Evolutionary conservation across 2,888 invertebrate genomes (phyloP), one percentile per base, ranked within the genome.

Genomic region (Lycocerus yunnanus): DNA sequence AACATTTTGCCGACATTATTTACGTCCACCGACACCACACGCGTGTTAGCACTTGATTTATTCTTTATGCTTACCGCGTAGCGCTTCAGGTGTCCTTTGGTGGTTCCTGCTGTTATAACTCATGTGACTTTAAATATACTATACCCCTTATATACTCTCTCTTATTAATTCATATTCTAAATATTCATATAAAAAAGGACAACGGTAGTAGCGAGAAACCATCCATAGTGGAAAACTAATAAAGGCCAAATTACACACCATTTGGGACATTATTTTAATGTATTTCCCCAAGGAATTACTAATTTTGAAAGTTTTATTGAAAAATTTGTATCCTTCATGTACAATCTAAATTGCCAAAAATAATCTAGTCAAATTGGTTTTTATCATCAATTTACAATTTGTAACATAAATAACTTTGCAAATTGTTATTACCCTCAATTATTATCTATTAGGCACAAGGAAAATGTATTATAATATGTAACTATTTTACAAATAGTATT

Each of bases 181-280:
- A 72, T 75, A 72, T 66, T 72, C 68, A 65, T 59, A 65, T 68
- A 73, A 75, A 74, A 68, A 73, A 73, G 75, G 75, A 75, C 43
- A 67, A 73, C 24, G 58, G 63, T 72, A 68, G 67, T 68, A 67
- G 70, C 70, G 68, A 70, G 67, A 72, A 70, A 72, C 72, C 63
- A 75, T 24, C 63, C 68, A 69, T 75, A 65, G 72, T 72, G 68
- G 75, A 68, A 75, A 75, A 75, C 75, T 75, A 75, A 75, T 75
- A 75, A 75, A 75, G 75, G 75, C 75, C 73, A 75, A 75, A 75
- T 75, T 75, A 75, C 75, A 75, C 75, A 75, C 75, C 75, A 75
- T 75, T 75, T 75, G 75, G 75, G 73, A 75, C 75, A 75, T 75
- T 75, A 75, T 72, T 75, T 75, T 75, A 75, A 75, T 73, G 72